Evolutionary conservation across 2,888 invertebrate species (phyloP).

Genomic region (Tuberolachnus salignus): DNA sequence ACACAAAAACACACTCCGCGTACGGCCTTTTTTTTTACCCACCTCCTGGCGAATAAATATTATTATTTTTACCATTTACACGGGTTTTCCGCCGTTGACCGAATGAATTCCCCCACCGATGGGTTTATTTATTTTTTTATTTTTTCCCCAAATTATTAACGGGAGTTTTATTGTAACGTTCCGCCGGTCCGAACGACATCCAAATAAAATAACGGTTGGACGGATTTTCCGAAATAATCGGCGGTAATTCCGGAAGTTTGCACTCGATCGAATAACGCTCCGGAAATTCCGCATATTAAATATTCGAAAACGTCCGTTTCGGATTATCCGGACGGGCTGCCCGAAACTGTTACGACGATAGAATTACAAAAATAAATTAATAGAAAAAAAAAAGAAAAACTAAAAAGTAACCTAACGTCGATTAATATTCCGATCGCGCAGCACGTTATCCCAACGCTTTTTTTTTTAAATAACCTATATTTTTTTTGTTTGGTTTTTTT

Average conservation of each 20-base stretch:
- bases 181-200: constrained; percentile 12
- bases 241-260: constrained; percentile 21
- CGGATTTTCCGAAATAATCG: constrained; percentile 29
- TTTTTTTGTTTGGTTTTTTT: background rate
- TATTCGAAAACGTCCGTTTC: constrained; percentile 31
- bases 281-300: constrained; percentile 22
- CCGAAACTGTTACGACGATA: constrained; percentile 29
- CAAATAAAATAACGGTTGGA: background rate
- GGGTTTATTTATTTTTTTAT: background rate
- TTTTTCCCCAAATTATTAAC: constrained; percentile 34
- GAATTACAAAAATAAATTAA: constrained; percentile 1
- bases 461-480: background rate
- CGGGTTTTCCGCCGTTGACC: constrained; percentile 15
- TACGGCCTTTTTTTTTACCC: constrained; percentile 17
- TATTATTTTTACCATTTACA: too few species aligned
- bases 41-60: too few species aligned
- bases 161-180: constrained; percentile 20
- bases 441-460: constrained; percentile 39
- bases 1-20: background rate
- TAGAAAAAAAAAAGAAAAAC: background rate
- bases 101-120: background rate
- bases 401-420: background rate
- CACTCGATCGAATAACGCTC: constrained; percentile 19
- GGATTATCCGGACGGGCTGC: constrained; percentile 17
- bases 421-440: constrained; percentile 20